Evolutionary conservation across 1,140 invertebrate genomes (phyloP).

Genomic region (Acyrthosiphon pisum): DNA sequence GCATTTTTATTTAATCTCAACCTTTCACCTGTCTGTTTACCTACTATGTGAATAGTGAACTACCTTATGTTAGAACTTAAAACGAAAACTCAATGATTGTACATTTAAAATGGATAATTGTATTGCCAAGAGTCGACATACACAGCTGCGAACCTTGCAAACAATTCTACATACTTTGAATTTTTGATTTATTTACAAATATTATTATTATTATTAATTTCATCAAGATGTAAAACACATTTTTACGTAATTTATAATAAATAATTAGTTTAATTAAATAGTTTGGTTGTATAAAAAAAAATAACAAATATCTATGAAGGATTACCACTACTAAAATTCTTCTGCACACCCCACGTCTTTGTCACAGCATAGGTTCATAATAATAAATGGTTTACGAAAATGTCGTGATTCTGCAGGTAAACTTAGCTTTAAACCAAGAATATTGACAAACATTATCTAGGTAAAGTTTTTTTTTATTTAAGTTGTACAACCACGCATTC

Average conservation of each 20-base stretch:
- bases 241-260: neutral
- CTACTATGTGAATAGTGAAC: neutral
- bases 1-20: slow-evolving; percentile 32
- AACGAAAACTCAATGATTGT: slow-evolving; percentile 41
- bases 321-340: neutral
- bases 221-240: neutral
- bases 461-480: too few species aligned
- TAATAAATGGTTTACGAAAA: too few species aligned
- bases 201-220: neutral
- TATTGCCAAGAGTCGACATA: neutral
- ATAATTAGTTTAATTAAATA: neutral
- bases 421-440: too few species aligned
- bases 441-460: too few species aligned
- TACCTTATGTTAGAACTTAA: neutral
- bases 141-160: neutral
- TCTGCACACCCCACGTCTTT: neutral
- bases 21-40: slow-evolving; percentile 49
- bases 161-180: neutral
- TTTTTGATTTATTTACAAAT: neutral
- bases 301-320: neutral
- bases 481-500: too few species aligned
- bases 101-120: slow-evolving; percentile 17
- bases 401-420: too few species aligned
- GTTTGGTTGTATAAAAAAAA: neutral
- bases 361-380: too few species aligned